Evolutionary conservation across 2,113 vertebrate genomes (phyloP), one percentile per base, ranked within the genome.

Genomic region (Acanthochromis polyacanthus): DNA sequence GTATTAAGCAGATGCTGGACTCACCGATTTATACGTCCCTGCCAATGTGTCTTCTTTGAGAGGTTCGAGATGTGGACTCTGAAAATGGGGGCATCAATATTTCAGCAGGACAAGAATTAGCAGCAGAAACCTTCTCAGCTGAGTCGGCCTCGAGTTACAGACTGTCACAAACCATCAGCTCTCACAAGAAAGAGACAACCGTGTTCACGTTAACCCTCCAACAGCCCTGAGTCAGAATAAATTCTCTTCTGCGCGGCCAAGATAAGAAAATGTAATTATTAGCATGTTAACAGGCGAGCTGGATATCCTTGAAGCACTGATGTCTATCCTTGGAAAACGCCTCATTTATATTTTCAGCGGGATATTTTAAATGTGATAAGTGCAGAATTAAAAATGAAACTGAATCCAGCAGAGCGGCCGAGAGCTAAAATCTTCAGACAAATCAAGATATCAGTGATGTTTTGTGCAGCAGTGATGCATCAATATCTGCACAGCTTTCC

Each of bases 21-120:
- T 97, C 80, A 99, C 97, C 51, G 95, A 95, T 63, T 96, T 95
- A 57, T 94, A 93, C 3, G 93, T 96, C 82, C 96, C 95, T 68
- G 96, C 86, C 70, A 95, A 23, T 0, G 89, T 88, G 60, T 97
- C 96, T 82, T 97, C 96, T 68, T 95, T 96, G 65, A 97, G 93
- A 0, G 97, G 97, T 86, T 99, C 97, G 89, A 99, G 93, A 75
- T 95, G 94, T 0, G 97, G 97, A 83, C 94, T 96, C 97, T 99
- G 90, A 3, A 63, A 83, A 85, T 40, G 15, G 22, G 36, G 43
- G 55, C 59, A 85, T 59, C 68, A 71, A 78, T 74, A 64, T 72
- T 79, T 82, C 14, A 82, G 64, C 23, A 43, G 65, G 72, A 75
- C 55, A 51, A 62, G 5, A 56, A 65, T 28, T 23, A 72, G 23